Percentiles rank a stretch among this genome's conserved stretches.
phyloP scores from a whole-genome alignment of 2,888 invertebrate genomes.

The Patella pellucida region DNA sequence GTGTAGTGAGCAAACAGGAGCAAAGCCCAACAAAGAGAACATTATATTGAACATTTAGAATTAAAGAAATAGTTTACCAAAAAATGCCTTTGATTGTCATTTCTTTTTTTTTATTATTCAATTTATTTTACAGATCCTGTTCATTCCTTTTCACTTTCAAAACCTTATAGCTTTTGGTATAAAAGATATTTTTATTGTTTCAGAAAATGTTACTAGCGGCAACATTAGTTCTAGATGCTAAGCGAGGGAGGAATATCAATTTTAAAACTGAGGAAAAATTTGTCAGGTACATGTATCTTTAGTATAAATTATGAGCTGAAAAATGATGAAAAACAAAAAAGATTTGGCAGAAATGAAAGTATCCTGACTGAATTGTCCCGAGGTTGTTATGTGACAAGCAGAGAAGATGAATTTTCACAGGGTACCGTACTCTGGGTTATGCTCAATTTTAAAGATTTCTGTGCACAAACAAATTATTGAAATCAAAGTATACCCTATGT shows the following conservation, averaged over 20 bases:
- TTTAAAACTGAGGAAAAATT: constrained; percentile 61
- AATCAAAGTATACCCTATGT: too few species aligned
- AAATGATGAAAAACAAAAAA: too few species aligned
- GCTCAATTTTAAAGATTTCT: too few species aligned
- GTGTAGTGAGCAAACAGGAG: too few species aligned
- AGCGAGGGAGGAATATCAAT: constrained; percentile 55
- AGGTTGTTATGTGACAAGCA: too few species aligned
- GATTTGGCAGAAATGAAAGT: too few species aligned
- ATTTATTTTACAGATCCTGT: neutral
- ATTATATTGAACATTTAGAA: neutral
- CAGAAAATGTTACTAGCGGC: constrained; percentile 62
- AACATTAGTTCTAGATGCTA: constrained; percentile 63
- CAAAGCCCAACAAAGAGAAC: too few species aligned
- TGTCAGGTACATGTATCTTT: constrained; percentile 50
- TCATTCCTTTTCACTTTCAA: neutral
- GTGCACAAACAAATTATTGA: too few species aligned
- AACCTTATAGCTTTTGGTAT: neutral
- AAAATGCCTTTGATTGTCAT: neutral
- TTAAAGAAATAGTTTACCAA: neutral
- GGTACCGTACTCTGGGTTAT: too few species aligned
- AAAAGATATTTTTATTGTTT: constrained; percentile 20
- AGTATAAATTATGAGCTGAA: neutral
- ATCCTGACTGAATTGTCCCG: too few species aligned
- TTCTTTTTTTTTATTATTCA: neutral
- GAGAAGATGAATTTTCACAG: too few species aligned